These are phyloP conservation scores for Athene noctua DNA, from an alignment of 2,113 vertebrate species.

Conservation along the genomic window DNA sequence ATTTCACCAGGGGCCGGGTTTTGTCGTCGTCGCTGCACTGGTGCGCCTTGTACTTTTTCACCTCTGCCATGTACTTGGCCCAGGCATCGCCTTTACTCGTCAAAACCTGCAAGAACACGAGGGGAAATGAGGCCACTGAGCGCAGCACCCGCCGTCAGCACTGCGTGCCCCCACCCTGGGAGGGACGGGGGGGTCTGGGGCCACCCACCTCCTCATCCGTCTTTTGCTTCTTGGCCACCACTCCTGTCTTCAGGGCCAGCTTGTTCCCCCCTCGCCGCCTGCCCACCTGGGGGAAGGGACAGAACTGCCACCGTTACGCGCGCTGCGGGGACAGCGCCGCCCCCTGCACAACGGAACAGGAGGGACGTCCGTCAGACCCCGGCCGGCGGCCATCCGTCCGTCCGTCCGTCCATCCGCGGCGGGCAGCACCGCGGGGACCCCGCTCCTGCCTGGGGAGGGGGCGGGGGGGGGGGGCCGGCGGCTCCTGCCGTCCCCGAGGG, in stretches of 20 bases:
- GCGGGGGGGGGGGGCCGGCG: not conserved
- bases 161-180: no score
- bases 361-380: slow-evolving; percentile 71
- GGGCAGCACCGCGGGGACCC: not conserved
- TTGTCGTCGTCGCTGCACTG: slow-evolving; percentile 96
- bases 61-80: slow-evolving; percentile 96
- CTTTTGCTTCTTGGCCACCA: slow-evolving; percentile 97
- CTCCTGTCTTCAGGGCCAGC: slow-evolving; percentile 94
- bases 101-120: slow-evolving; percentile 68
- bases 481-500: not conserved
- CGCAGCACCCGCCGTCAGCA: no score
- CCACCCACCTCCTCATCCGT: slow-evolving; percentile 82
- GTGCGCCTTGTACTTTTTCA: slow-evolving; percentile 97
- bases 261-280: slow-evolving; percentile 92
- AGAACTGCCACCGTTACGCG: slow-evolving; percentile 96
- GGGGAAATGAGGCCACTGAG: not conserved
- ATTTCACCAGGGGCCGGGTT: slow-evolving; percentile 94
- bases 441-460: no score
- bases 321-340: slow-evolving; percentile 81
- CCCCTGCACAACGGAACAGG: slow-evolving; percentile 81
- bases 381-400: not conserved
- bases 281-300: slow-evolving; percentile 97
- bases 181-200: no score
- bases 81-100: slow-evolving; percentile 92
- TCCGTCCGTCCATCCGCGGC: slow-evolving; percentile 63